phyloP scores from a whole-genome alignment of 2,113 vertebrate genomes.

The Entelurus aequoreus region DNA sequence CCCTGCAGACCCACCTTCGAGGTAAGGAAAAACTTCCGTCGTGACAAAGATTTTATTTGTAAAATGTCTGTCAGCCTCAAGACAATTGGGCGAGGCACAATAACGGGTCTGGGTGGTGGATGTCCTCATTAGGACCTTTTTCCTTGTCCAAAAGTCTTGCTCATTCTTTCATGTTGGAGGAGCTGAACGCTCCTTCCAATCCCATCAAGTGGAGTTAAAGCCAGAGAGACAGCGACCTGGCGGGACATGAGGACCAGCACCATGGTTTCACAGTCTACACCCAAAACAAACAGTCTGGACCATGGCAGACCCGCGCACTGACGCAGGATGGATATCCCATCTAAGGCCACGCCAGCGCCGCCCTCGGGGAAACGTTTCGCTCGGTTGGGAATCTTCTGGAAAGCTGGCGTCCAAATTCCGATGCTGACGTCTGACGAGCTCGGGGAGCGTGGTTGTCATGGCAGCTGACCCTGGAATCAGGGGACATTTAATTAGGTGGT shows the following conservation, averaged over 20 bases:
- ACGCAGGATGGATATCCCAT: conserved; percentile 38
- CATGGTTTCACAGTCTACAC: conserved; percentile 72
- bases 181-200: too few relatives aligned
- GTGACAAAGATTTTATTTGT: too few relatives aligned
- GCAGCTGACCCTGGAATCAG: background rate
- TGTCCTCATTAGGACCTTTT: too few relatives aligned
- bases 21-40: too few relatives aligned
- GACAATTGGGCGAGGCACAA: too few relatives aligned
- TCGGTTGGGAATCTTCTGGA: conserved; percentile 31
- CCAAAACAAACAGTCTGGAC: conserved; percentile 69
- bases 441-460: background rate
- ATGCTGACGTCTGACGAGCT: background rate
- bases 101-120: too few relatives aligned
- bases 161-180: too few relatives aligned
- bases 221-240: conserved; percentile 6
- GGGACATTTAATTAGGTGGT: background rate
- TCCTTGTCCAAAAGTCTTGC: too few relatives aligned
- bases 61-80: too few relatives aligned
- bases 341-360: conserved; percentile 25
- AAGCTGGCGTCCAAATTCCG: conserved; percentile 29
- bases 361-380: conserved; percentile 20
- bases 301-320: conserved; percentile 10
- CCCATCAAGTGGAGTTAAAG: too few relatives aligned
- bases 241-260: conserved; percentile 56
- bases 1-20: too few relatives aligned